Base-by-base conservation (phyloP, 92 coral and sea anemone species). In the Palythoa grandiflora region DNA sequence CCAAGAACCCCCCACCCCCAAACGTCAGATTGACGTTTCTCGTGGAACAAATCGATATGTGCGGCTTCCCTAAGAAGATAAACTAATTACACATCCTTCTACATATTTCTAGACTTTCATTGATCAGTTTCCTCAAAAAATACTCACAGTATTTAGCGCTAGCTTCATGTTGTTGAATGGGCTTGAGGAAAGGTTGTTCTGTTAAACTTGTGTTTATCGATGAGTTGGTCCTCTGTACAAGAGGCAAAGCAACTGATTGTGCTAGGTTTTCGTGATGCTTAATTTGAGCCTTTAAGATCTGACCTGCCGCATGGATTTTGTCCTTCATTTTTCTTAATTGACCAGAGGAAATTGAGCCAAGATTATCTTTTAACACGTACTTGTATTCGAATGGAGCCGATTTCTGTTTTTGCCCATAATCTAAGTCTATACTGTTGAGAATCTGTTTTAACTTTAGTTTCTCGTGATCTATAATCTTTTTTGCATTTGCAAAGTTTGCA, bases 401-500 rank as follows among this genome's bases (percentile, higher is more conserved):
- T 19, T 57, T 39, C 0, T 2, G 9, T 17, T 48, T 59, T 39
- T 63, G 73, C 35, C 16, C 54, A 17, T 84, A 66, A 2, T 17
- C 87, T 50, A 38, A 75, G 11, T 88, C 94, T 5, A 91, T 91
- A 50, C 68, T 88, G 73, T 5, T 74, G 12, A 91, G 75, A 38
- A 91, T 88, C 40, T 84, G 78, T 74, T 68, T 88, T 38, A 91
- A 38, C 20, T 84, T 88, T 35, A 79, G 78, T 38, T 88, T 84
- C 35, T 84, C 88, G 12, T 55, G 84, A 73, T 38, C 76, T n/a
- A 88, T 38, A 71, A 78, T 48, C 63, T 84, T 91, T 75, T 79
- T 83, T 13, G 91, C 94, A 20, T 19, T 73, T 61, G 89, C 86
- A 73, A 68, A 91, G 52, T 88, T 76, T 38, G 86, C 73, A 47